Percentiles rank a stretch among this genome's conserved stretches.
phyloP scores from a whole-genome alignment of 2,888 invertebrate species.

The Hanleya hanleyi region DNA sequence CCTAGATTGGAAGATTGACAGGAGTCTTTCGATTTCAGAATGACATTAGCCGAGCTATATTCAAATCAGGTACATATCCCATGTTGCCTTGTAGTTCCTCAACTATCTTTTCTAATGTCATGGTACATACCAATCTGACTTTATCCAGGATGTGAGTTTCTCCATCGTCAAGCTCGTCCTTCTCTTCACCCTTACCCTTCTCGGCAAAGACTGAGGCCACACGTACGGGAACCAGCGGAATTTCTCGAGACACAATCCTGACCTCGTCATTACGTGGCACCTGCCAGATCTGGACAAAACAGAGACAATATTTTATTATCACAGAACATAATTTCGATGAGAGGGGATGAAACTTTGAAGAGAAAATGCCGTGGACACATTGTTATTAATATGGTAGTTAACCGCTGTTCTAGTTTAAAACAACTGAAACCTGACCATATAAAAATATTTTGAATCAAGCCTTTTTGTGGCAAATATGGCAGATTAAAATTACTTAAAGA shows the following conservation, averaged over 20 bases:
- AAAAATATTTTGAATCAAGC: no score
- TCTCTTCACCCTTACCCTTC: conserved; percentile 75
- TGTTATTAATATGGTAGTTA: no score
- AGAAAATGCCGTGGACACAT: no score
- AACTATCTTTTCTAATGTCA: not conserved
- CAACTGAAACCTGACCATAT: no score
- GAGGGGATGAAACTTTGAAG: no score
- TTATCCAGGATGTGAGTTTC: conserved; percentile 88
- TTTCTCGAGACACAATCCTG: conserved; percentile 81
- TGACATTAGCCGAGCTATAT: not conserved
- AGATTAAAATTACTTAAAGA: no score
- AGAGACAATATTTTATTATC: no score
- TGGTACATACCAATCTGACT: conserved; percentile 77
- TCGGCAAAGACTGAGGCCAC: conserved; percentile 96
- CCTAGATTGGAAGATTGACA: no score
- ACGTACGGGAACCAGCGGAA: conserved; percentile 86
- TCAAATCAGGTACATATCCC: not conserved
- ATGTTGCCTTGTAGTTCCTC: not conserved
- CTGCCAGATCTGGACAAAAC: conserved; percentile 74
- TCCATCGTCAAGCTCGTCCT: conserved; percentile 85
- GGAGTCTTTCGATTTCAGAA: no score
- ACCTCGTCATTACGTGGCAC: conserved; percentile 81
- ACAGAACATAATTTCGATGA: no score
- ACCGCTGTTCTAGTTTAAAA: no score
- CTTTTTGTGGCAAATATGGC: no score